Conservation (phyloP, 2,113 vertebrate genomes). For the Lophura nycthemera region DNA sequence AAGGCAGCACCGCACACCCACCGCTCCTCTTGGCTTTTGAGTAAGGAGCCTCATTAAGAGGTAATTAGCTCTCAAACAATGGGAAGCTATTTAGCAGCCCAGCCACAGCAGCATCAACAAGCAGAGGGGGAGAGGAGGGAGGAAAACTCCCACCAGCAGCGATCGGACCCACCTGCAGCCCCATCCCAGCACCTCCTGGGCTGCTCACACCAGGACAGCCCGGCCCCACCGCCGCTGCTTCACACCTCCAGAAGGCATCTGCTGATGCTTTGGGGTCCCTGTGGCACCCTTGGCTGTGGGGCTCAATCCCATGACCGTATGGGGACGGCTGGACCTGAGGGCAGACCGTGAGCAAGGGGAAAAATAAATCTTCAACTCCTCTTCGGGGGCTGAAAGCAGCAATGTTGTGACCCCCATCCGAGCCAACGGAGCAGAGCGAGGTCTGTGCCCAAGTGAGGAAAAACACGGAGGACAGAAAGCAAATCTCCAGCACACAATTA, state of each 20-base stretch:
- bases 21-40: neutral
- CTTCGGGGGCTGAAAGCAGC: neutral
- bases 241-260: neutral
- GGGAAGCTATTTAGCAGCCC: constrained; percentile 66
- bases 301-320: neutral
- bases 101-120: constrained; percentile 62
- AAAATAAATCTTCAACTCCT: neutral
- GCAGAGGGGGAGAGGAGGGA: constrained; percentile 15
- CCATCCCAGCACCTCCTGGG: neutral
- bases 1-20: neutral
- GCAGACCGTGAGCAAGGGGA: accelerated
- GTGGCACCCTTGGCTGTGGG: too few species aligned
- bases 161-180: neutral
- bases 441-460: neutral
- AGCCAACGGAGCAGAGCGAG: neutral
- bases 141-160: constrained; percentile 10
- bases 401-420: accelerated
- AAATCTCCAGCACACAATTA: neutral
- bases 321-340: accelerated
- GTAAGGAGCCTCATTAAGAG: constrained; percentile 69
- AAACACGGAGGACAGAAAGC: neutral
- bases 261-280: neutral
- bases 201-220: neutral
- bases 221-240: neutral
- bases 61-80: constrained; percentile 71